Evolutionary conservation across 2,888 invertebrate genomes (phyloP).

Genomic region (Platypus cylindrus): DNA sequence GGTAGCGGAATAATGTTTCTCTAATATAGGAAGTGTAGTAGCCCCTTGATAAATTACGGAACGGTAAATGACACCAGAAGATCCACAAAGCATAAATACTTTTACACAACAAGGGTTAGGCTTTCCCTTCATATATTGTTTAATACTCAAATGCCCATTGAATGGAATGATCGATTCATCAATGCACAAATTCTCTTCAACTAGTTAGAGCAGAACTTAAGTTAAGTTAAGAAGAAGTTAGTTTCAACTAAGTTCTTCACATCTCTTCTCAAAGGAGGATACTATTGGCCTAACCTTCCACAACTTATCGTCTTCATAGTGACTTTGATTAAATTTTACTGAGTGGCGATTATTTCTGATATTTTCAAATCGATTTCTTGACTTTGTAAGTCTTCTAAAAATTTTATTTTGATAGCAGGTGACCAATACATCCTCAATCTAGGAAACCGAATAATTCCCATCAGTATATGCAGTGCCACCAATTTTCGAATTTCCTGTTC

Average conservation of each 20-base stretch:
- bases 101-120: constrained; percentile 12
- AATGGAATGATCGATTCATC: constrained; percentile 13
- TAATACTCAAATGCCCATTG: constrained; percentile 9
- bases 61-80: constrained; percentile 14
- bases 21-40: too few relatives aligned
- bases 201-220: too few relatives aligned
- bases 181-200: constrained; percentile 14
- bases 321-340: constrained; percentile 7
- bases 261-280: constrained; percentile 12
- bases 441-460: constrained; percentile 13
- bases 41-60: constrained; percentile 14
- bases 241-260: constrained; percentile 15
- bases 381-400: neutral
- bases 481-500: constrained; percentile 13
- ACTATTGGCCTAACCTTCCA: constrained; percentile 13
- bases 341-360: constrained; percentile 13
- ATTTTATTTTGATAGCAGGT: constrained; percentile 13
- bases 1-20: too few relatives aligned
- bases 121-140: constrained; percentile 13
- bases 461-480: constrained; percentile 14
- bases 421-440: constrained; percentile 7
- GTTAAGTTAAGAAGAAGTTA: too few relatives aligned
- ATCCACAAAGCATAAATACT: constrained; percentile 15
- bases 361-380: constrained; percentile 13
- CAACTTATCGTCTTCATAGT: constrained; percentile 12